phyloP scores from a whole-genome alignment of 1,140 invertebrate genomes.

The Leptinotarsa defecta region DNA sequence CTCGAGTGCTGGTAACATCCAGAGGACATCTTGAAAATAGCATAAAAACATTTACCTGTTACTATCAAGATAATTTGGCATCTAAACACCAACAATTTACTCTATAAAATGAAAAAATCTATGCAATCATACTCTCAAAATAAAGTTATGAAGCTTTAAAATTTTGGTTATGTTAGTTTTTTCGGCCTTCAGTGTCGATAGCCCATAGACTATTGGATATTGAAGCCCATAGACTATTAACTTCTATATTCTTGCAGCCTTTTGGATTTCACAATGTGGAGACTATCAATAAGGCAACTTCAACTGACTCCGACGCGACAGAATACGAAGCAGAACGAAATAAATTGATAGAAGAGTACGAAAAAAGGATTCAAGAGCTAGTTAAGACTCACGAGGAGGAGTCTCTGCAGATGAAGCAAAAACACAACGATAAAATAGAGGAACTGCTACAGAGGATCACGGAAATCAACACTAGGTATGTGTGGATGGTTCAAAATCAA shows the following conservation, averaged over 20 bases:
- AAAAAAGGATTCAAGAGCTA: conserved; percentile 73
- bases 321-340: conserved; percentile 67
- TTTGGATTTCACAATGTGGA: background rate
- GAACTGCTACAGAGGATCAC: conserved; percentile 75
- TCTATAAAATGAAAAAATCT: no score
- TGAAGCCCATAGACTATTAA: no score
- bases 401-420: conserved; percentile 71
- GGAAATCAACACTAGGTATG: conserved; percentile 74
- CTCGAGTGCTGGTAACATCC: no score
- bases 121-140: no score
- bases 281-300: conserved; percentile 4
- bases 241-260: background rate
- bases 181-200: no score
- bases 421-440: conserved; percentile 80
- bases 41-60: no score
- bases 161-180: no score
- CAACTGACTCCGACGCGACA: conserved; percentile 3
- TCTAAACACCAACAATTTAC: no score
- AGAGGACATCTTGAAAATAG: no score
- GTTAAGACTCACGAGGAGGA: conserved; percentile 71
- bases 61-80: no score
- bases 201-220: no score
- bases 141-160: no score
- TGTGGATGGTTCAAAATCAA: background rate
- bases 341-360: conserved; percentile 71